Evolutionary conservation across 2,113 vertebrate species (phyloP).

Genomic region (Cephalopholis sonnerati): DNA sequence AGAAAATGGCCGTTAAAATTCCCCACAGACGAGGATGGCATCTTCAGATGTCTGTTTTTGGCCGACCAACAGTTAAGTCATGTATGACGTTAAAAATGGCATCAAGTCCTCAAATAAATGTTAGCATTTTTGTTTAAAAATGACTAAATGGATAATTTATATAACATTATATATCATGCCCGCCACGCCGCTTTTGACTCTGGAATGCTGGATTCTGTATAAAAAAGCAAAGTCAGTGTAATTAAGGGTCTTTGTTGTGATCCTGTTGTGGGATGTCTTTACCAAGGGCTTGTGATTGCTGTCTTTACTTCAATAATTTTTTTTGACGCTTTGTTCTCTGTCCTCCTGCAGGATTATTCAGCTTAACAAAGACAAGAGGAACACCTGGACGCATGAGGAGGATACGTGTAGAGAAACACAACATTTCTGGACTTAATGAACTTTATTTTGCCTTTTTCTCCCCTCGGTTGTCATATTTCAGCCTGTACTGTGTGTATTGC

Average conservation of each 20-base stretch:
- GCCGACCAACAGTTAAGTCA: not conserved
- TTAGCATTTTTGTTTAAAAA: too few species aligned
- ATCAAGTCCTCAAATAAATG: not conserved
- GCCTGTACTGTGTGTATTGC: conserved; percentile 66
- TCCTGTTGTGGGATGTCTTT: too few species aligned
- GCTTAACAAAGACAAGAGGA: conserved; percentile 63
- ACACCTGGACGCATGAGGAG: conserved; percentile 37
- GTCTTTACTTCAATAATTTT: not conserved
- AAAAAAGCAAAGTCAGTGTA: too few species aligned
- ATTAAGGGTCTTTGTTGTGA: too few species aligned
- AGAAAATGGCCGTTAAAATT: not conserved
- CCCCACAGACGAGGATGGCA: not conserved
- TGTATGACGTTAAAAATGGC: not conserved
- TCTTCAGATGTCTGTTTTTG: not conserved
- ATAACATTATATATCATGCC: too few species aligned
- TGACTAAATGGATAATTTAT: too few species aligned
- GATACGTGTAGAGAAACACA: conserved; percentile 27
- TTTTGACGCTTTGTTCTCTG: not conserved
- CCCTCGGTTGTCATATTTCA: conserved; percentile 50
- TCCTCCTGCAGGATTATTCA: conserved; percentile 80
- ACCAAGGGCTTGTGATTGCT: not conserved
- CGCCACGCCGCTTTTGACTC: too few species aligned
- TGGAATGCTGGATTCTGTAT: too few species aligned
- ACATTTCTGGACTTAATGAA: conserved; percentile 59
- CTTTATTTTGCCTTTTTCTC: conserved; percentile 22